A percentile compares a stretch with the other conserved stretches of the same genome.
These are phyloP conservation scores for Dasysyrphus albostriatus DNA, from an alignment of 2,888 invertebrate species.

Conservation along the genomic window DNA sequence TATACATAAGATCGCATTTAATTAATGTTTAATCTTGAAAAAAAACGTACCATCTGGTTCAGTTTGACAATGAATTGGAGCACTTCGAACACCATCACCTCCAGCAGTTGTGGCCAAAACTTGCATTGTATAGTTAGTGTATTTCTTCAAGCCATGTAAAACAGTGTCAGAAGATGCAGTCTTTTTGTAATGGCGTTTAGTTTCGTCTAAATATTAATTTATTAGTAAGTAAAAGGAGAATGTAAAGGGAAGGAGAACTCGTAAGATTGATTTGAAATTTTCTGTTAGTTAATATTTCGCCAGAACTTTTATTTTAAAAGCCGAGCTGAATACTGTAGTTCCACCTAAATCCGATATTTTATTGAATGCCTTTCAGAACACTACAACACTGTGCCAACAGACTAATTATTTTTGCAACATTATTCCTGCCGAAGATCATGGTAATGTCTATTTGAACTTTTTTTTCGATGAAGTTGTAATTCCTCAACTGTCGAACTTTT, in stretches of 20 bases:
- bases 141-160: conserved; percentile 96
- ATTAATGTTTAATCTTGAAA: not conserved
- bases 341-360: no score
- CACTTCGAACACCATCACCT: conserved; percentile 94
- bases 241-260: not conserved
- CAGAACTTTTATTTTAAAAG: no score
- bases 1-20: not conserved
- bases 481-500: no score
- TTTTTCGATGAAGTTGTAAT: no score
- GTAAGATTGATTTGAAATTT: no score
- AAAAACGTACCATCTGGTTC: conserved; percentile 93
- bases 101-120: conserved; percentile 97
- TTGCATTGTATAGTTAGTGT: conserved; percentile 98
- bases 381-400: no score
- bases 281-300: no score
- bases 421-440: no score
- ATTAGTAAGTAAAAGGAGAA: not conserved
- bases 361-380: no score
- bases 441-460: no score
- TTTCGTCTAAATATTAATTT: conserved; percentile 88
- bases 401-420: no score
- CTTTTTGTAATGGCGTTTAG: conserved; percentile 95
- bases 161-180: conserved; percentile 97
- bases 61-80: conserved; percentile 94
- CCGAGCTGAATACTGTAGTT: no score